Base-by-base conservation (phyloP, 1,140 invertebrate genomes). In the Pseudachorutes palmiensis region DNA sequence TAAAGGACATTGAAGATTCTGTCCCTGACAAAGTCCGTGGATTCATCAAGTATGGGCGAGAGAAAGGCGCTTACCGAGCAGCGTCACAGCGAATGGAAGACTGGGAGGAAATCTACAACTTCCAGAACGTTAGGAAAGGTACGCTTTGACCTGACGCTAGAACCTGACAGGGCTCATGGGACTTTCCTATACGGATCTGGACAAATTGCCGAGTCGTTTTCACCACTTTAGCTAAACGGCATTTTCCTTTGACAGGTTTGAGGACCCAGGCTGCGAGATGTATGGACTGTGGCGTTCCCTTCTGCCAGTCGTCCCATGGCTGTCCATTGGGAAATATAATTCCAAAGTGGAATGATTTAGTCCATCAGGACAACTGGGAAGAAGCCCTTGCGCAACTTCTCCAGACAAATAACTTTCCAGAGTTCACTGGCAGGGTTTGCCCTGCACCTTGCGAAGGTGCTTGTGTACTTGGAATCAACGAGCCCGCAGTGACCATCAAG, bases 401-500 rank as follows among this genome's bases (percentile, higher is more conserved):
- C 65, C 96, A 98, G 79, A 99, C 97, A 1, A 99, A 99, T 77
- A 99, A 99, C 77, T 99, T 99, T 81, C 97, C 97, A 84, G 97
- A 99, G 80, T 99, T 99, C 77, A 99, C 96, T 59, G 97, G 97
- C 2, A 82, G 97, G 75, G 95, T 98, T 12, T 99, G 97, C 78
- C 97, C 97, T 14, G 72, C 97, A 19, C 97, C 97, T 2, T 99
- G 97, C 81, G 97, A 99, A 83, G 96, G 93, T 55, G 91, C 96
- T 1, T 99, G 97, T 80, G 95, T 98, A 22, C 78, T 99, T 61
- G 95, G 94, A 32, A 98, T 99, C 75, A 94, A 92, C 55, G 89
- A 94, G 74, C 92, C 94, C 2, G 83, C 97, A 12, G 97, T 99
- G 1, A 98, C 96, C 32, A 99, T 99, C 76, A 99, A 99, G 79